Base-by-base conservation (phyloP, 2,888 invertebrate species). In the Falcaria lacertinaria region DNA sequence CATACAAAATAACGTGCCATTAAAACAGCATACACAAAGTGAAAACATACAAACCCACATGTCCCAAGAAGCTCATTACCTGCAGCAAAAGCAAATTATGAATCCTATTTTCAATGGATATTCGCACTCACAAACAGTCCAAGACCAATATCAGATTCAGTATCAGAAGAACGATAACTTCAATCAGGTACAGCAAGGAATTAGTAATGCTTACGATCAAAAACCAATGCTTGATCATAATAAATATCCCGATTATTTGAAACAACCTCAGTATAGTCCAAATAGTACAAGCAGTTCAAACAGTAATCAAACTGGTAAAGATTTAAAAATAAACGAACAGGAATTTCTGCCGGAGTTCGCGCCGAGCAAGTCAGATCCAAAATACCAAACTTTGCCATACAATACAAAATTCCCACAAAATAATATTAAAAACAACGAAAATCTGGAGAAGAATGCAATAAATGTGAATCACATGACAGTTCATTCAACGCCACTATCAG, bases 381-480 rank as follows among this genome's bases (percentile, higher is more conserved):
- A 96, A 84, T 97, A 96, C 89, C 97, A 97, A 90, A 96, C 96
- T 19, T 89, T 97, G 81, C 97, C 97, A 60, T 95, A 96, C 85
- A 97, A 94, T 74, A 96, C 95, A 32, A 97, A 96, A 82, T 95
- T 96, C 76, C 93, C 94, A 86, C 93, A 92, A 80, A 75, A 86
- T 55, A 84, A 82, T 44, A 57, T 73, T 13, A 90, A 88, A 64
- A 74, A 52, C 50, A 77, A 57, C 52, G 86, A 86, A 63, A 28
- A 11, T 28, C 82, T 87, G 45, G 80, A 85, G 50, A 84, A 81
- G 59, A 82, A 78, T 56, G 76, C 76, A 34, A 69, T 77, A n/a
- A 83, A 82, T 48, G 76, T 89, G 2, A 90, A 90, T 57, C 90
- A 90, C 53, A 90, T 90, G 86, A 90, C 90, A 13, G 90, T 91